Evolutionary conservation across 2,113 vertebrate genomes (phyloP).

Genomic region (Hippocampus comes): DNA sequence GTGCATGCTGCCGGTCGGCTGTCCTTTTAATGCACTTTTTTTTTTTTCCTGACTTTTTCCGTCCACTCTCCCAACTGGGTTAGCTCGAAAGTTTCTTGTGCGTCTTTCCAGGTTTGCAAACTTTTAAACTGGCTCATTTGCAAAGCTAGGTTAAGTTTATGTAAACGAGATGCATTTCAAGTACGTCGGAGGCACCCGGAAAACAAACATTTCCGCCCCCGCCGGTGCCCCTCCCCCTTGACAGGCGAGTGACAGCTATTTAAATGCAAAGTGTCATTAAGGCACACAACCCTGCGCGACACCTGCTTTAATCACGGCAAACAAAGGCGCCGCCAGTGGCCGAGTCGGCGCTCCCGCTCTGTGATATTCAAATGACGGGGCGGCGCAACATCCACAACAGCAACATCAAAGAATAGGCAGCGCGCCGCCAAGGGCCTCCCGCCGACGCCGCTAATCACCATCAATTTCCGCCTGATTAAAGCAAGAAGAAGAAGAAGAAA

Average conservation of each 20-base stretch:
- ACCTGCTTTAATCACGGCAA: constrained; percentile 78
- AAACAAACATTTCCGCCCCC: constrained; percentile 65
- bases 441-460: constrained; percentile 67
- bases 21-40: neutral
- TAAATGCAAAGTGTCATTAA: constrained; percentile 77
- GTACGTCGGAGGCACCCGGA: constrained; percentile 60
- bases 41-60: neutral
- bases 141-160: constrained; percentile 77
- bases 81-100: constrained; percentile 27
- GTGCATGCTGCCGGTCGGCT: no score
- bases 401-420: constrained; percentile 75
- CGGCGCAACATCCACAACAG: constrained; percentile 68
- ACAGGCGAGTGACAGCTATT: constrained; percentile 74
- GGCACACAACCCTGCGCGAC: constrained; percentile 72
- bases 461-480: constrained; percentile 67
- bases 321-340: constrained; percentile 76
- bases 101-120: constrained; percentile 45
- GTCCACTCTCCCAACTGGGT: constrained; percentile 40
- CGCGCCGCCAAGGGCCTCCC: constrained; percentile 48
- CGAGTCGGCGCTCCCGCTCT: constrained; percentile 63
- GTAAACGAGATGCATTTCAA: constrained; percentile 71
- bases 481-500: constrained; percentile 24
- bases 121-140: constrained; percentile 65
- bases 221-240: constrained; percentile 36
- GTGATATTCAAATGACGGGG: constrained; percentile 79